These are phyloP conservation scores for Drosophila mimetica DNA, from an alignment of 2,888 invertebrate species.

Conservation along the genomic window DNA sequence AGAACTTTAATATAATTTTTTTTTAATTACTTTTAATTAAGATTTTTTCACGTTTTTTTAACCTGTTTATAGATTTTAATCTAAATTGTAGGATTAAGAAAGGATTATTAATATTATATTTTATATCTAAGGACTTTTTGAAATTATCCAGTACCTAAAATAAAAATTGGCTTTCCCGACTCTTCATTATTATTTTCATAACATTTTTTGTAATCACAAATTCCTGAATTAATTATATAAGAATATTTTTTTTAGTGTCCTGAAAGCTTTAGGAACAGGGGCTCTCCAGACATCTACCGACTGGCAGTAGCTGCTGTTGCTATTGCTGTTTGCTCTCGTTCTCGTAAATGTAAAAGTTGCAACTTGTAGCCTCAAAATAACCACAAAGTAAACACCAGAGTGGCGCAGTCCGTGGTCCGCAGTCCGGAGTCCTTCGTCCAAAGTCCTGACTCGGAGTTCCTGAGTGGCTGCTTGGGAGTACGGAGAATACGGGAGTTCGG, in stretches of 20 bases:
- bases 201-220: no score
- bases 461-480: slow-evolving; percentile 17
- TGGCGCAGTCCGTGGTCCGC: slow-evolving; percentile 36
- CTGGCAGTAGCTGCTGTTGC: slow-evolving; percentile 29
- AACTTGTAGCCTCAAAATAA: slow-evolving; percentile 78
- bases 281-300: slow-evolving; percentile 14
- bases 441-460: not conserved
- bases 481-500: not conserved
- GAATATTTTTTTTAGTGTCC: slow-evolving; percentile 1
- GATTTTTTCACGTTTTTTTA: no score
- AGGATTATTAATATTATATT: no score
- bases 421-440: not conserved
- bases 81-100: no score
- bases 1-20: no score
- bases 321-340: slow-evolving; percentile 46
- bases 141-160: no score
- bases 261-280: not conserved
- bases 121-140: no score
- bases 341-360: slow-evolving; percentile 72
- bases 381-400: slow-evolving; percentile 79
- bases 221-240: no score
- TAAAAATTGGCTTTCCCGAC: no score
- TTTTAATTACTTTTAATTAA: no score
- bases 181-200: no score
- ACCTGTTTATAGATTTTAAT: no score